Percentiles rank a stretch among this genome's conserved stretches.
These are phyloP conservation scores for Entelurus aequoreus DNA, from an alignment of 2,113 vertebrate genomes.

Conservation along the genomic window DNA sequence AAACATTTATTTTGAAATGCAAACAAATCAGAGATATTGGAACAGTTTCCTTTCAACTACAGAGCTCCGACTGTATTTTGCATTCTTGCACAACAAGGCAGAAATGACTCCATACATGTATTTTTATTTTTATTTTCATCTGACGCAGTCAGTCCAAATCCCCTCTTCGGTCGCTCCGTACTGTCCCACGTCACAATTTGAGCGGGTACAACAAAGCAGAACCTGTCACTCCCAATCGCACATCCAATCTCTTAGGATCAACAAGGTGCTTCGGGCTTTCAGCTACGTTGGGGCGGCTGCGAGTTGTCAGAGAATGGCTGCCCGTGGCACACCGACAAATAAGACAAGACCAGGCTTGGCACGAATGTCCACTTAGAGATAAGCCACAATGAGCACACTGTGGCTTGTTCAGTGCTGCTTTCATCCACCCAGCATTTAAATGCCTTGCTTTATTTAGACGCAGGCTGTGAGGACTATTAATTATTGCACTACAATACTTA, in stretches of 20 bases:
- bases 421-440: constrained; percentile 59
- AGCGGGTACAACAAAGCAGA: constrained; percentile 53
- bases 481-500: constrained; percentile 63
- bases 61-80: background rate
- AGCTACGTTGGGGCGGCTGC: constrained; percentile 47
- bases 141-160: constrained; percentile 25
- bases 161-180: constrained; percentile 14
- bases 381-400: constrained; percentile 65
- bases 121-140: background rate
- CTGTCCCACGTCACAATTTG: constrained; percentile 42
- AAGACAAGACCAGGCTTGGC: constrained; percentile 54
- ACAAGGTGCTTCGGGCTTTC: constrained; percentile 45
- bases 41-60: too few relatives aligned
- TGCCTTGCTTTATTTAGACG: constrained; percentile 60
- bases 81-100: constrained; percentile 7
- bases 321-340: constrained; percentile 54
- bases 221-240: constrained; percentile 49
- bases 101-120: constrained; percentile 18
- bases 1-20: too few relatives aligned
- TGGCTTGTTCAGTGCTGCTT: constrained; percentile 55
- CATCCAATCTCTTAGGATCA: constrained; percentile 46
- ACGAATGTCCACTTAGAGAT: constrained; percentile 68
- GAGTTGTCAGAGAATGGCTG: constrained; percentile 49
- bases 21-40: too few relatives aligned
- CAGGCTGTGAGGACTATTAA: constrained; percentile 59